Evolutionary conservation across 2,797 vertebrate species (phyloP), one percentile per base, ranked within the genome.

Genomic region (Cirrhinus mrigala): DNA sequence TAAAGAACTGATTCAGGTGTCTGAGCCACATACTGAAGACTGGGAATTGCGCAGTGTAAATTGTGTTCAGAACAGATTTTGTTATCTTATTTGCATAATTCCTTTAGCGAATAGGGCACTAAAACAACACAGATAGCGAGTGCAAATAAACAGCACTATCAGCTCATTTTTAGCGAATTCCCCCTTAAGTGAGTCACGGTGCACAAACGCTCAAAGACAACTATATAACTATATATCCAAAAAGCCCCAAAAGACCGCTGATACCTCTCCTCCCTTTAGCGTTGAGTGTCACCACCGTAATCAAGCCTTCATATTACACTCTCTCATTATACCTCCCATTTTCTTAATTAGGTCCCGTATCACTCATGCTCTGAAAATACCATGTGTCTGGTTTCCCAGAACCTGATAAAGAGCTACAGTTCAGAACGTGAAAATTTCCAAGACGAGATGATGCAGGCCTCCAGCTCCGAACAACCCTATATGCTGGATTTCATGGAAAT

Each of bases 221-320:
- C 54, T 48, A 10, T 68, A 62, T 69, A 22, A 78, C 62, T 27
- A 52, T 66, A 52, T n/a, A 20, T 54, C 73, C 11, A 3, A 46
- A 70, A 56, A 52, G 50, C 71, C 64, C 52, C 64, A 60, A 29
- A 46, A 84, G 52, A 79, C 22, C 3, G 1, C 27, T 54, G 48
- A 83, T 54, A 68, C 29, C 33, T 52, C 46, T 46, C 64, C 75
- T 78, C 62, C 75, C 37, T 79, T 77, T n/a, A 69, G 73, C 9
- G 12, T 27, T 60, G 50, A 78, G 83, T 84, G 64, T 70, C 83
- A 85, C 83, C 56, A 74, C 54, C 22, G 3, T 79, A 85, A 85
- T 79, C 76, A 85, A 80, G 22, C 66, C 44, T 79, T 79, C 56
- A 80, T 85, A 71, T 85, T 73, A 80, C 68, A 73, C 68, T 40